These are phyloP conservation scores for Craseonycteris thonglongyai DNA, from an alignment of 2,113 vertebrate species.

Conservation along the genomic window DNA sequence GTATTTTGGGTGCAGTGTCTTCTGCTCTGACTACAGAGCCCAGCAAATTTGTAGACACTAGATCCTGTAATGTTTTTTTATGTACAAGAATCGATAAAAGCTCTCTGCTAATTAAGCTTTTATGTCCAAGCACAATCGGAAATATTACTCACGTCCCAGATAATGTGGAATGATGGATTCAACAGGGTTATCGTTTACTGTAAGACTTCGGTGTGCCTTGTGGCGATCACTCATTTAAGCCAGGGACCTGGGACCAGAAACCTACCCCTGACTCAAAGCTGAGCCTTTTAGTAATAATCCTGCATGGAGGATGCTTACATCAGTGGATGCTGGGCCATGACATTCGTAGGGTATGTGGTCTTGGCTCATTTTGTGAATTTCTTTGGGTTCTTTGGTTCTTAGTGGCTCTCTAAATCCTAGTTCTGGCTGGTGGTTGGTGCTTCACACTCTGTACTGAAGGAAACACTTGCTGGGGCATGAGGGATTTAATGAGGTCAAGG, in stretches of 20 bases:
- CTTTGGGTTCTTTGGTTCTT: neutral
- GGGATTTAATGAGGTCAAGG: neutral
- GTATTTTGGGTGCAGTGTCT: neutral
- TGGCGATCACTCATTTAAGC: neutral
- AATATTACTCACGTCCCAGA: neutral
- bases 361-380: neutral
- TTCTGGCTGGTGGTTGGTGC: neutral
- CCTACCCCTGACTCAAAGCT: neutral
- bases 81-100: neutral
- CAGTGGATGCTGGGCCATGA: neutral
- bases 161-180: neutral
- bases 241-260: neutral
- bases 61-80: conserved; percentile 1
- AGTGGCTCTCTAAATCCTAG: neutral
- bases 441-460: neutral
- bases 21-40: neutral
- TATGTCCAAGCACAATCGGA: neutral
- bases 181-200: neutral
- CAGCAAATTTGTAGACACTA: neutral
- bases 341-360: neutral
- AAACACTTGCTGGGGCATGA: neutral
- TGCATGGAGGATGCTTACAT: neutral
- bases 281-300: neutral
- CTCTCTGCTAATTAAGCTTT: conserved; percentile 24
- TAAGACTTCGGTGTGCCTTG: neutral